A percentile compares a stretch with the other conserved stretches of the same genome.
Conservation (phyloP, 2,888 invertebrate genomes). For the Gymnosoma rotundatum region DNA sequence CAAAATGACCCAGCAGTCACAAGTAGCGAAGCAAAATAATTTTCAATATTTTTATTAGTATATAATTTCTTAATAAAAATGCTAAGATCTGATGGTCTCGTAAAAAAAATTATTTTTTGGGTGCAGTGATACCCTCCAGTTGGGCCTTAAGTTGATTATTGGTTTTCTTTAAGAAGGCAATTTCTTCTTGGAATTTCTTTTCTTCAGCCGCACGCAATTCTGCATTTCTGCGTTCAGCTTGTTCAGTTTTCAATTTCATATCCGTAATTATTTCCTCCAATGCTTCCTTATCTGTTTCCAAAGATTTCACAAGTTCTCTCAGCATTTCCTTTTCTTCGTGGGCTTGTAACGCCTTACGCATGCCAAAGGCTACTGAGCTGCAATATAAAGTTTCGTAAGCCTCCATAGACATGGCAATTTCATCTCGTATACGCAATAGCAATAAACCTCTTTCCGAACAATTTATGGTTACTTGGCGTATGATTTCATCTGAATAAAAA, state of each 20-base stretch:
- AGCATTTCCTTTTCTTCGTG: constrained; percentile 89
- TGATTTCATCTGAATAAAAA: constrained; percentile 87
- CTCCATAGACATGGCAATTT: constrained; percentile 97
- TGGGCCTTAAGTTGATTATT: constrained; percentile 97
- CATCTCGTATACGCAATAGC: constrained; percentile 95
- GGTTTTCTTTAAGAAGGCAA: constrained; percentile 95
- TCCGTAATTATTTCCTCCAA: constrained; percentile 83
- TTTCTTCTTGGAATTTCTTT: constrained; percentile 95
- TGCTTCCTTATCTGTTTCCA: constrained; percentile 83
- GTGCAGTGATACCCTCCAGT: constrained; percentile 96
- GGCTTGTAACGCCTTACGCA: constrained; percentile 97
- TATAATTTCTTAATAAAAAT: constrained; percentile 20
- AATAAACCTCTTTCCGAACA: constrained; percentile 98
- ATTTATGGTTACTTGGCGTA: constrained; percentile 97
- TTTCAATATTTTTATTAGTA: constrained; percentile 39
- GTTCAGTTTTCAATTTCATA: constrained; percentile 89
- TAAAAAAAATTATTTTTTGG: constrained; percentile 88
- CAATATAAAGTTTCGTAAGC: constrained; percentile 98
- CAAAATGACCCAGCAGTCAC: constrained; percentile 11
- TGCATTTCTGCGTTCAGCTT: constrained; percentile 90
- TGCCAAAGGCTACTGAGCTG: constrained; percentile 98
- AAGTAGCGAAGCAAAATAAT: constrained; percentile 27
- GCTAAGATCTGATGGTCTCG: background rate
- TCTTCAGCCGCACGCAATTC: constrained; percentile 94
- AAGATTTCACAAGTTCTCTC: constrained; percentile 87